Evolutionary conservation across 2,113 vertebrate species (phyloP), one percentile per base, ranked within the genome.

Genomic region (Notothenia coriiceps): DNA sequence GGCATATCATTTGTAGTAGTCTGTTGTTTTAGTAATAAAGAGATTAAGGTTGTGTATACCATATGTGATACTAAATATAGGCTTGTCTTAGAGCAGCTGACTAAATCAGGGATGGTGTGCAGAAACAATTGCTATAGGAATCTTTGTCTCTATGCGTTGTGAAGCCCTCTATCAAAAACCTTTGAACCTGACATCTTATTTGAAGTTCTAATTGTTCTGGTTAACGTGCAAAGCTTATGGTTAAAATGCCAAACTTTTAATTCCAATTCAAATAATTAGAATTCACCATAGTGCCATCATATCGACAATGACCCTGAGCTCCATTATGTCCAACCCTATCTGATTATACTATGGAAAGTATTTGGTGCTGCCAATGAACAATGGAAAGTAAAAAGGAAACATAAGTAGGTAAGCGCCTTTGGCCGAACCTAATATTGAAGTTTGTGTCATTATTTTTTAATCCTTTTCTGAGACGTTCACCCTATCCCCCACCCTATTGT

Each of bases 51-150:
- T 70, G 49, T 60, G 18, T 65, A 52, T 3, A 63, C 9, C 35
- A 35, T 67, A 12, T 55, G 12, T 55, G 11, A 84, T 61, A 47
- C 65, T 65, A 47, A 50, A 64, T 69, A 44, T 52, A 22, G 33
- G 5, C n/a, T 17, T 6, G 57, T 79, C 59, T 70, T 43, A 10
- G 59, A 15, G 33, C 33, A 59, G 51, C 33, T 40, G 44, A 65
- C 52, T 33, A 6, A 63, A 74, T 79, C 51, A 59, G 18, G 52
- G 18, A 47, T 11, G 49, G 40, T 47, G 59, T 67, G 25, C 18
- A 54, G 47, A 54, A 54, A 63, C 47, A 35, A 4, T 59, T n/a
- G 12, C 55, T 49, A 22, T 25, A 7, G 15, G 11, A 18, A 9
- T 25, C 55, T 15, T 64, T 52, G 59, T 44, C 18, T 76, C 9